Conservation (phyloP, 2,113 vertebrate species). For the Oncorhynchus kisutch region DNA sequence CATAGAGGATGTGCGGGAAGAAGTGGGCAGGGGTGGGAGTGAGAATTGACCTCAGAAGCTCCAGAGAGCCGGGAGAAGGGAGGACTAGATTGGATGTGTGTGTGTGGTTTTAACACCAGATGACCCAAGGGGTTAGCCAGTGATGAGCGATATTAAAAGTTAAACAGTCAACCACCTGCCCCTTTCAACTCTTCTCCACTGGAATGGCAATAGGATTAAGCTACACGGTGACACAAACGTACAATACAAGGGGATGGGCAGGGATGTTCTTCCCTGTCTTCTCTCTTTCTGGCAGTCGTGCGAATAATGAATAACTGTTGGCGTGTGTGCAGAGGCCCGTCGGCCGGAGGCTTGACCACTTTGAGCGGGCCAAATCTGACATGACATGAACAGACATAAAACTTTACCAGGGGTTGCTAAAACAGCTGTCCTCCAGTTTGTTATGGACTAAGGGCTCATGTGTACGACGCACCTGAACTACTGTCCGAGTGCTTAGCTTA, state of each 20-base stretch:
- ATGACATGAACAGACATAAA: too few relatives aligned
- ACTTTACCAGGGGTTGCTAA: too few relatives aligned
- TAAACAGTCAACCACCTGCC: conserved; percentile 41
- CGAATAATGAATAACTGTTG: too few relatives aligned
- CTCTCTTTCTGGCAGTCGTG: too few relatives aligned
- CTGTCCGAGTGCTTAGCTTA: too few relatives aligned
- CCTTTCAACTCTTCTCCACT: conserved; percentile 19
- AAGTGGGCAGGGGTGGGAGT: conserved; percentile 1
- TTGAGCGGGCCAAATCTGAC: too few relatives aligned
- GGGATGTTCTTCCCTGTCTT: neutral
- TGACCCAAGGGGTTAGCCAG: conserved; percentile 45
- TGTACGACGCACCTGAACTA: too few relatives aligned
- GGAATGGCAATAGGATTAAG: conserved; percentile 1
- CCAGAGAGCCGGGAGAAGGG: conserved; percentile 33
- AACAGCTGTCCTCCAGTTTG: too few relatives aligned
- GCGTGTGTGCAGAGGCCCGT: too few relatives aligned
- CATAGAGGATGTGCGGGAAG: conserved; percentile 18
- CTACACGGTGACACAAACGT: neutral
- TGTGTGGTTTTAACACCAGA: conserved; percentile 45
- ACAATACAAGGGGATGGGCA: neutral
- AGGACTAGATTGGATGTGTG: conserved; percentile 51
- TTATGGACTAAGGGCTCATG: too few relatives aligned
- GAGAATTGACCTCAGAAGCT: conserved; percentile 46
- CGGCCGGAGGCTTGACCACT: too few relatives aligned
- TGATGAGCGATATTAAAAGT: conserved; percentile 54